Conservation (phyloP, 2,797 vertebrate genomes). For the Pelodytes ibericus region DNA sequence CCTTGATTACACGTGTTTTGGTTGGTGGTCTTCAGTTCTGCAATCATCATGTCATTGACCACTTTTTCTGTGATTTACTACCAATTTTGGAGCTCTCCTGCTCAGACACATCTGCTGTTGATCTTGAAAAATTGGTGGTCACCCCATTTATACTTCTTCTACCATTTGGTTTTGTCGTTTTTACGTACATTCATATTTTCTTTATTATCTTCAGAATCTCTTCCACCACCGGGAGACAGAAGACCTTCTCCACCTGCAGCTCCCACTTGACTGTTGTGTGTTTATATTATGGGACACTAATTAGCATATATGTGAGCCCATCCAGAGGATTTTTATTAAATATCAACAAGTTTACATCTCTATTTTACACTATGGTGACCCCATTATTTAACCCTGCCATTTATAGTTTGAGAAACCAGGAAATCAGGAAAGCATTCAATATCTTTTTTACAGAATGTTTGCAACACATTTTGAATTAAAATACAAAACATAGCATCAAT, state of each 20-base stretch:
- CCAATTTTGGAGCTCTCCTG: conserved; percentile 17
- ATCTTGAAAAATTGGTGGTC: not conserved
- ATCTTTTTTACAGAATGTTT: no score
- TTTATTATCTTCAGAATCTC: conserved; percentile 9
- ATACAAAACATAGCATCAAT: no score
- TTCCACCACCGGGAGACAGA: not conserved
- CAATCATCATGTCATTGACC: conserved; percentile 10
- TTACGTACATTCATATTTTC: conserved; percentile 4
- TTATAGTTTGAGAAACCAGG: conserved; percentile 20
- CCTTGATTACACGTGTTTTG: not conserved
- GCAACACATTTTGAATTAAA: no score
- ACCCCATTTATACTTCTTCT: not conserved
- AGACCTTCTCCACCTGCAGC: conserved; percentile 33
- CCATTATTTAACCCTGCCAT: conserved; percentile 27
- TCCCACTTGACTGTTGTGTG: conserved; percentile 27
- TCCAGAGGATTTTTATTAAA: conserved; percentile 5
- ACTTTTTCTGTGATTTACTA: conserved; percentile 27
- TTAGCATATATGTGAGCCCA: conserved; percentile 7
- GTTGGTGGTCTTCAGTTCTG: conserved; percentile 1
- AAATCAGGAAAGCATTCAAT: not conserved
- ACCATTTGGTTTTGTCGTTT: conserved; percentile 9
- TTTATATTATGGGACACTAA: conserved; percentile 5
- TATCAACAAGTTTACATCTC: conserved; percentile 1
- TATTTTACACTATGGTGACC: conserved; percentile 24
- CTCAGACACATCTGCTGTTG: not conserved